Percentiles rank a stretch among this genome's conserved stretches.
These are phyloP conservation scores for Nasua narica DNA, from an alignment of 2,797 vertebrate species.

Conservation along the genomic window DNA sequence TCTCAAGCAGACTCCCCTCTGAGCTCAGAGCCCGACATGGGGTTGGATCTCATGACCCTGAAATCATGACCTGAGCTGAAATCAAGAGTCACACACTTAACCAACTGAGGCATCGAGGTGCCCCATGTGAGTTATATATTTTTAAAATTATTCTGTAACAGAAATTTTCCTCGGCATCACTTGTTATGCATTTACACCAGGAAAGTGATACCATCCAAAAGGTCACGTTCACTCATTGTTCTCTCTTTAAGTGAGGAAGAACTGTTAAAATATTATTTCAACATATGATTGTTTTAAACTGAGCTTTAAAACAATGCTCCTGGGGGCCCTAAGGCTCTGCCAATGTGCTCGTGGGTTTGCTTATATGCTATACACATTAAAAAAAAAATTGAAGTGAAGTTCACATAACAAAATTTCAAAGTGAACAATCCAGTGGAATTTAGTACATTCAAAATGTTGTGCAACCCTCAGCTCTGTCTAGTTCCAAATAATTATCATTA, in stretches of 20 bases:
- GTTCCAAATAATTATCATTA: neutral
- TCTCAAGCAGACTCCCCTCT: neutral
- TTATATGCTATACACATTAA: neutral
- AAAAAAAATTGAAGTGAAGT: neutral
- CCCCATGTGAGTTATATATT: neutral
- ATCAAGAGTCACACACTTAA: neutral
- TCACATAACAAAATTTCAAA: neutral
- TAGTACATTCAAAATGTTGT: neutral
- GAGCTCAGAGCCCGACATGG: neutral
- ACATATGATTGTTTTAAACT: neutral
- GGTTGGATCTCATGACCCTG: neutral
- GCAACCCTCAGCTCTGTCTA: neutral
- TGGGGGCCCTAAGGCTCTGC: neutral
- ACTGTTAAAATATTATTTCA: neutral
- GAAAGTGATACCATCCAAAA: neutral
- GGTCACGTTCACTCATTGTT: neutral
- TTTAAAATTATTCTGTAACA: neutral
- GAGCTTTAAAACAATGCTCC: neutral
- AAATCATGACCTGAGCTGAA: neutral
- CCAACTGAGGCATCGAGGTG: neutral
- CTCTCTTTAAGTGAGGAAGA: neutral
- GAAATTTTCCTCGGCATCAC: neutral
- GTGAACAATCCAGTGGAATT: neutral
- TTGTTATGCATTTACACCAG: neutral
- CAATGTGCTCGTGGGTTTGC: neutral